These are phyloP conservation scores for Noctua pronuba DNA, from an alignment of 2,888 invertebrate species.

Conservation along the genomic window DNA sequence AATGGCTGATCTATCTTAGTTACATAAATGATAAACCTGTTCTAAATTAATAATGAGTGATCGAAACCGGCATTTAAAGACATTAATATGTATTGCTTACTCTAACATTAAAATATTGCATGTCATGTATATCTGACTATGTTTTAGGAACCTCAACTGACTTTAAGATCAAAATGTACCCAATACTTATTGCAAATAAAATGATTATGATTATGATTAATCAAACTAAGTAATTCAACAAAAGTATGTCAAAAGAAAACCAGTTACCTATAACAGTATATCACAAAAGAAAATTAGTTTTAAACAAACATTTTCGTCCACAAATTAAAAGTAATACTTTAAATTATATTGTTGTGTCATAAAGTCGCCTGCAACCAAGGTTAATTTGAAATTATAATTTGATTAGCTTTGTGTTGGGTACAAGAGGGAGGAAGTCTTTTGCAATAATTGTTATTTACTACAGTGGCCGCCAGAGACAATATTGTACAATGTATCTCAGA, in stretches of 20 bases:
- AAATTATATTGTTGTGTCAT: slow-evolving; percentile 70
- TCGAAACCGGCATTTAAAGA: too few relatives aligned
- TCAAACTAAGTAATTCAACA: background rate
- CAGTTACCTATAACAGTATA: slow-evolving; percentile 3
- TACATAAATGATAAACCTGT: too few relatives aligned
- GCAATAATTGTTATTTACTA: slow-evolving; percentile 77
- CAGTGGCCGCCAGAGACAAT: slow-evolving; percentile 67
- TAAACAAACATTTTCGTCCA: slow-evolving; percentile 47
- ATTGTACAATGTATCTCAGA: slow-evolving; percentile 59
- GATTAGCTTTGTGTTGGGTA: slow-evolving; percentile 76
- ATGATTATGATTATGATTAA: too few relatives aligned
- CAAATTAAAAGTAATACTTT: slow-evolving; percentile 69
- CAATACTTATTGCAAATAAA: too few relatives aligned
- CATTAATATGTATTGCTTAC: too few relatives aligned
- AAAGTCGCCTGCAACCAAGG: slow-evolving; percentile 69
- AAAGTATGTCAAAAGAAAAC: slow-evolving; percentile 14
- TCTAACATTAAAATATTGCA: too few relatives aligned
- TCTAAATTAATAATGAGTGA: too few relatives aligned
- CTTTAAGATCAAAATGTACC: too few relatives aligned
- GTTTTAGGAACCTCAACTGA: too few relatives aligned
- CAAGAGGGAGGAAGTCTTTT: slow-evolving; percentile 67
- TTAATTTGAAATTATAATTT: slow-evolving; percentile 78
- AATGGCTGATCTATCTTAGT: background rate
- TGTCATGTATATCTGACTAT: too few relatives aligned
- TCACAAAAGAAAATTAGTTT: slow-evolving; percentile 28